A percentile compares a stretch with the other conserved stretches of the same genome.
Evolutionary conservation across 1,140 invertebrate species (phyloP).

Genomic region (Pseudomyrmex gracilis): DNA sequence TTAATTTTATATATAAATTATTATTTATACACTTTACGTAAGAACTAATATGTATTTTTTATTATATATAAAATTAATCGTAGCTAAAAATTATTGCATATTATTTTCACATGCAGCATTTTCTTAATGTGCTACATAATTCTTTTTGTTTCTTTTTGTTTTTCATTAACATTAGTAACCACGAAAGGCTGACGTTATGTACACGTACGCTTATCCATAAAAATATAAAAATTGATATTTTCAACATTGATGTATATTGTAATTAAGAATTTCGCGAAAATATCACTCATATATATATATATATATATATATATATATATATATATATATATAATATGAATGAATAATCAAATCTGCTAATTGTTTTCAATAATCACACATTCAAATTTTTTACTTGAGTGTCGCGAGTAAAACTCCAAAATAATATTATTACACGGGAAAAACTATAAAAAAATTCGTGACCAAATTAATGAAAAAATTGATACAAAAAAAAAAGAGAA

Average conservation of each 20-base stretch:
- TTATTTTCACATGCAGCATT: not conserved
- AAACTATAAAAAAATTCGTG: too few relatives aligned
- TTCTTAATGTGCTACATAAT: slow-evolving; percentile 21
- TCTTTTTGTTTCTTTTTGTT: not conserved
- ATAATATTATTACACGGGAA: too few relatives aligned
- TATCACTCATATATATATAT: not conserved
- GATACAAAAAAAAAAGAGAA: not conserved
- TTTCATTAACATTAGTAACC: not conserved
- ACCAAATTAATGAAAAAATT: not conserved
- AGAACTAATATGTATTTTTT: too few relatives aligned
- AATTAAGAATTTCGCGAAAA: slow-evolving; percentile 16
- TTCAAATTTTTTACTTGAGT: too few relatives aligned
- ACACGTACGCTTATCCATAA: not conserved
- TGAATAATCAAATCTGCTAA: not conserved
- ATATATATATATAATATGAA: too few relatives aligned
- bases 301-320: too few relatives aligned
- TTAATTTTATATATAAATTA: not conserved
- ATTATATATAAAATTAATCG: too few relatives aligned
- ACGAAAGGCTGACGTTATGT: not conserved
- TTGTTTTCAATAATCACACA: not conserved
- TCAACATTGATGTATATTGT: slow-evolving; percentile 12
- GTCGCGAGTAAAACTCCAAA: too few relatives aligned
- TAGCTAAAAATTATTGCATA: too few relatives aligned
- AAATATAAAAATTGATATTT: slow-evolving; percentile 9
- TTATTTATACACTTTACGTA: too few relatives aligned